Percentiles rank a stretch among this genome's conserved stretches.
Evolutionary conservation across 2,888 invertebrate species (phyloP).

Genomic region (Drosophila mettleri): DNA sequence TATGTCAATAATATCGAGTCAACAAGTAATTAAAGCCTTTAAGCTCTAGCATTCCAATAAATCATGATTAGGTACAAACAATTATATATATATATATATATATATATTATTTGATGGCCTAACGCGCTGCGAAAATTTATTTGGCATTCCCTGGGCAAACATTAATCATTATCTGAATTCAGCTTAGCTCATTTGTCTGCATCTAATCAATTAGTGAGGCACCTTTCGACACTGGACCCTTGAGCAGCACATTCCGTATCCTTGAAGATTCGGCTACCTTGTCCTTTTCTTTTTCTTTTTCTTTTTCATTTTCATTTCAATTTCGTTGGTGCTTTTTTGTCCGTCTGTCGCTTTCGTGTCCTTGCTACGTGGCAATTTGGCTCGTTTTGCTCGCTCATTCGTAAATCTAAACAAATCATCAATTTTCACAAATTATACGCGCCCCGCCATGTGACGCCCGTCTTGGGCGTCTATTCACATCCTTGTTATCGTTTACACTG

Average conservation of each 20-base stretch:
- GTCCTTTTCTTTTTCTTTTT: conserved; percentile 34
- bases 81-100: conserved; percentile 24
- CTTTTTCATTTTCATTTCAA: neutral
- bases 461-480: neutral
- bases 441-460: conserved; percentile 28
- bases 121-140: conserved; percentile 26
- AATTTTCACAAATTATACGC: conserved; percentile 80
- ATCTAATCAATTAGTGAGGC: conserved; percentile 77
- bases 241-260: conserved; percentile 34
- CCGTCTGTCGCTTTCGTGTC: conserved; percentile 19
- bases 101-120: conserved; percentile 39
- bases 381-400: conserved; percentile 76
- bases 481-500: conserved; percentile 7
- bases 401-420: conserved; percentile 82
- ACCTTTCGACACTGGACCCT: conserved; percentile 53
- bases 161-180: conserved; percentile 73
- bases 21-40: conserved; percentile 52
- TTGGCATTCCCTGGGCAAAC: conserved; percentile 25
- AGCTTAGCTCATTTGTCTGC: conserved; percentile 73
- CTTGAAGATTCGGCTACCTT: conserved; percentile 43
- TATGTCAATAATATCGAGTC: conserved; percentile 45
- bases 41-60: conserved; percentile 20
- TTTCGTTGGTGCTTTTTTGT: neutral
- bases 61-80: conserved; percentile 4
- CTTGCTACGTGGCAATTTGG: conserved; percentile 76